Evolutionary conservation across 2,113 vertebrate species (phyloP).

Genomic region (Pimephales promelas): DNA sequence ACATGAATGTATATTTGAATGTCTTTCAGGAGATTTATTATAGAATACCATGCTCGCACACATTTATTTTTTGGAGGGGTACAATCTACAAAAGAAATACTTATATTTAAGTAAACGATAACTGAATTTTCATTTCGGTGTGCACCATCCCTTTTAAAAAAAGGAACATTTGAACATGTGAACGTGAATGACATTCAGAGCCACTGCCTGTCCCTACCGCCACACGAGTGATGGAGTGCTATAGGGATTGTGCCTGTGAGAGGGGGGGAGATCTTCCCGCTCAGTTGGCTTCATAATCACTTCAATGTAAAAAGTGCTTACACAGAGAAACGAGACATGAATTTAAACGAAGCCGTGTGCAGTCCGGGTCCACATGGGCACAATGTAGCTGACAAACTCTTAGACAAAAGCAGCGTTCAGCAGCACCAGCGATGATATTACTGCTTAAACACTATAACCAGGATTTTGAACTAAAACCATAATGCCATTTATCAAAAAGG

Average conservation of each 20-base stretch:
- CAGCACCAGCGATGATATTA: background rate
- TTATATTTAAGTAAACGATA: too few relatives aligned
- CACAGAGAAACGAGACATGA: background rate
- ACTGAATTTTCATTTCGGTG: too few relatives aligned
- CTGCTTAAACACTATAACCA: too few relatives aligned
- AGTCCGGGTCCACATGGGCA: background rate
- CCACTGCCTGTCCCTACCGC: background rate
- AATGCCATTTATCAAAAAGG: too few relatives aligned
- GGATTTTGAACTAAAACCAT: too few relatives aligned
- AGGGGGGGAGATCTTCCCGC: background rate
- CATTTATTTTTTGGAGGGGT: background rate
- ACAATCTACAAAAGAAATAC: too few relatives aligned
- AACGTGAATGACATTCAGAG: background rate
- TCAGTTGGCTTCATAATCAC: slow-evolving; percentile 2
- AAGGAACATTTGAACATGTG: background rate
- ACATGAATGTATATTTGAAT: too few relatives aligned
- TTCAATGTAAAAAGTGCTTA: slow-evolving; percentile 33
- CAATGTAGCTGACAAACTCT: slow-evolving; percentile 1
- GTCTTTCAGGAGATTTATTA: too few relatives aligned
- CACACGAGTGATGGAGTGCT: slow-evolving; percentile 18
- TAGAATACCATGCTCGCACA: background rate
- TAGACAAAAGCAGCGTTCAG: background rate
- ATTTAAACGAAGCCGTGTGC: slow-evolving; percentile 27
- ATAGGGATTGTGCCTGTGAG: background rate
- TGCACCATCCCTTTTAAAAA: background rate